phyloP scores from a whole-genome alignment of 2,113 vertebrate species.

The Coptodon bakossiorum region DNA sequence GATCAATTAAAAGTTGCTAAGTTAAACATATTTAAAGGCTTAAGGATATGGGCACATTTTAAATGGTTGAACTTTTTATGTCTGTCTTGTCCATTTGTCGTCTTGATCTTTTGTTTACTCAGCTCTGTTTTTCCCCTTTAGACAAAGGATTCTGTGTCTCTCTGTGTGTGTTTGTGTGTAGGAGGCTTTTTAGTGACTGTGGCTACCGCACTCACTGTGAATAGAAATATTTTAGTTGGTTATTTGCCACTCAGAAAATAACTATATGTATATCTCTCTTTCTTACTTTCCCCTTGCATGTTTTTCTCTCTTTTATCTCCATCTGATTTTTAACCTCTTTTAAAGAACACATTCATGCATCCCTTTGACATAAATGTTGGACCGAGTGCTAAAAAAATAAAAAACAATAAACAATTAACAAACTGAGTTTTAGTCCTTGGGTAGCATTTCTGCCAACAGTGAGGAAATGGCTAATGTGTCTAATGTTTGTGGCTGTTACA shows the following conservation, averaged over 20 bases:
- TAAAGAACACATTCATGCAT: background rate
- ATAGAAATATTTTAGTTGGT: conserved; percentile 13
- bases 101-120: background rate
- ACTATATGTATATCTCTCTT: background rate
- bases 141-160: background rate
- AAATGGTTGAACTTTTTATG: background rate
- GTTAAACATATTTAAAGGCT: background rate
- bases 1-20: background rate
- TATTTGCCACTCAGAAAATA: background rate
- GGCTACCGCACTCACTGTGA: background rate
- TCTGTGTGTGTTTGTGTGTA: background rate
- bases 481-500: background rate
- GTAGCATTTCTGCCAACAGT: background rate
- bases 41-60: background rate
- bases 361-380: background rate
- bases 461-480: background rate
- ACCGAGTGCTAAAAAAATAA: background rate
- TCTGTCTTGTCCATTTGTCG: background rate
- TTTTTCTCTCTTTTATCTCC: background rate
- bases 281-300: background rate
- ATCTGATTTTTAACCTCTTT: background rate
- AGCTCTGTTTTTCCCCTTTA: background rate
- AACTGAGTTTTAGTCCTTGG: background rate
- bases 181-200: background rate
- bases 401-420: background rate